Percentiles rank a stretch among this genome's conserved stretches.
Evolutionary conservation across 2,113 vertebrate species (phyloP).

Genomic region (Pleuronectes platessa): DNA sequence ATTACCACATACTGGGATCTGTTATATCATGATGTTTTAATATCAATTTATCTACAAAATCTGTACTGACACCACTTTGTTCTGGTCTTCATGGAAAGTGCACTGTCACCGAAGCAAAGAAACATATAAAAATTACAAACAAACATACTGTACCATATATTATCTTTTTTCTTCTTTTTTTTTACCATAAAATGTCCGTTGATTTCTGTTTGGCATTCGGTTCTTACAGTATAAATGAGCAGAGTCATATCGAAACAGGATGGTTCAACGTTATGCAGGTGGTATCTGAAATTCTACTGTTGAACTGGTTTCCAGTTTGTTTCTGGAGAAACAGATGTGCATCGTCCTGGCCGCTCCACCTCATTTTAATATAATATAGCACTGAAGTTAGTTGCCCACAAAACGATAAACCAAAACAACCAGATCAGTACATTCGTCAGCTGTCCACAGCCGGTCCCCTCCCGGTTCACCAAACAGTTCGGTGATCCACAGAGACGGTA

Average conservation of each 20-base stretch:
- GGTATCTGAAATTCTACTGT: slow-evolving; percentile 57
- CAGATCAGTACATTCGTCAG: slow-evolving; percentile 68
- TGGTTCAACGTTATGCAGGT: slow-evolving; percentile 54
- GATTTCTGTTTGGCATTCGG: slow-evolving; percentile 80
- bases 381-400: slow-evolving; percentile 50
- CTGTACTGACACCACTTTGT: slow-evolving; percentile 93
- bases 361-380: slow-evolving; percentile 34
- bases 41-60: slow-evolving; percentile 99
- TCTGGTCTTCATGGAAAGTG: slow-evolving; percentile 92
- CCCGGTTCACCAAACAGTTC: slow-evolving; percentile 42
- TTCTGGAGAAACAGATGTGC: slow-evolving; percentile 17
- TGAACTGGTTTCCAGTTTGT: slow-evolving; percentile 26
- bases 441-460: slow-evolving; percentile 50
- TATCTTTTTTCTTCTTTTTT: not conserved
- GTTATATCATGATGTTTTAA: slow-evolving; percentile 89
- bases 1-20: slow-evolving; percentile 40
- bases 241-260: slow-evolving; percentile 70
- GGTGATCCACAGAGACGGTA: slow-evolving; percentile 57
- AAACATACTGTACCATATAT: slow-evolving; percentile 81
- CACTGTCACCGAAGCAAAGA: slow-evolving; percentile 93
- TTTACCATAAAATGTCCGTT: slow-evolving; percentile 89
- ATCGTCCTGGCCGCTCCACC: slow-evolving; percentile 41
- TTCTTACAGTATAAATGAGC: slow-evolving; percentile 84
- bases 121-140: slow-evolving; percentile 99
- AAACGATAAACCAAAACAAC: slow-evolving; percentile 54